Base-by-base conservation (phyloP, 2,797 vertebrate genomes). In the Pangasius larnaudii region DNA sequence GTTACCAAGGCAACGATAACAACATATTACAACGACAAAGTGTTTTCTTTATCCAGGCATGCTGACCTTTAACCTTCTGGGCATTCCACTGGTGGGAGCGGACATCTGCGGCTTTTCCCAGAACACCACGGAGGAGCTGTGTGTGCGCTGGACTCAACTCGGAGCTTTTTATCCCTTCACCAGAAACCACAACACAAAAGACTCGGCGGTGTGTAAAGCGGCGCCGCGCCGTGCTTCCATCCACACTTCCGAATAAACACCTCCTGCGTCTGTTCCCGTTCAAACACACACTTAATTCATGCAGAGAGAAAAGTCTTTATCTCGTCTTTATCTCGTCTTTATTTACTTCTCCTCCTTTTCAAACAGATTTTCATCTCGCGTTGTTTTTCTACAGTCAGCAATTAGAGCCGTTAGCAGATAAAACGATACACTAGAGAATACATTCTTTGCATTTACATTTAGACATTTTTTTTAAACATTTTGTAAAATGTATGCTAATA, bases 141-240 rank as follows among this genome's bases (percentile, higher is more conserved):
- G 97, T 87, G 90, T 96, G 59, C 96, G 97, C 83, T 98, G 97
- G 97, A 98, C 95, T 5, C 97, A 99, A 92, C 95, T 98, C 0
- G 97, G 97, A 0, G 97, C 96, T 9, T 98, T 98, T 92, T 98
- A 98, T 88, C 97, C 97, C 9, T 98, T 98, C 49, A 91, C 96
- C 13, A 96, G 97, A 86, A 99, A 98, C 93, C 97, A 98, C 95
- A 98, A 98, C 71, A 84, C 92, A 75, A 83, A 88, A 56, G 86
- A 88, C 0, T 88, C 88, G 1, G 33, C 33, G 88, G 86, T 88
- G 36, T 16, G 39, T 87, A 27, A 27, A 13, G 49, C n/a, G 30
- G 39, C 2, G 36, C 49, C 18, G 39, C 2, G 36, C 49, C 18
- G 24, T 22, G 10, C 69, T 72, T 22, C 13, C 33, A 16, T 5